Conservation (phyloP, 1,140 invertebrate genomes). For the Zaprionus camerounensis region DNA sequence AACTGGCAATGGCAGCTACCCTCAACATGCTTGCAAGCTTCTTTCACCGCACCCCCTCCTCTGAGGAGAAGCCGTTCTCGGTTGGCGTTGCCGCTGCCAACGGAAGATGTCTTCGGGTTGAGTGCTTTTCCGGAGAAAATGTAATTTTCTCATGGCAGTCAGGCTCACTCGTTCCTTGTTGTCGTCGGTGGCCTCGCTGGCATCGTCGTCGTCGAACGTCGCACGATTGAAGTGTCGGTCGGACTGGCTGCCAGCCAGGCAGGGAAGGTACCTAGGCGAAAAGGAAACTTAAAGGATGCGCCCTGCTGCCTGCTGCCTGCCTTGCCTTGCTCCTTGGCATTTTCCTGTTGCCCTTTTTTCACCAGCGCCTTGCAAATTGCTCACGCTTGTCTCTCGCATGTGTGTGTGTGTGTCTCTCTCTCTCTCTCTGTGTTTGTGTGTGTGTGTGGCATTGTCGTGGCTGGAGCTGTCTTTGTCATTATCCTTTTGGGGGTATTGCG, state of each 20-base stretch:
- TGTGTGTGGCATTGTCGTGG: slow-evolving; percentile 68
- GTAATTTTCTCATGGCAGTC: slow-evolving; percentile 82
- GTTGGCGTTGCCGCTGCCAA: slow-evolving; percentile 75
- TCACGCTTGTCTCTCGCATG: slow-evolving; percentile 63
- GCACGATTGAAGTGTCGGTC: slow-evolving; percentile 57
- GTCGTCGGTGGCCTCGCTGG: slow-evolving; percentile 15
- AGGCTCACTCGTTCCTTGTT: slow-evolving; percentile 46
- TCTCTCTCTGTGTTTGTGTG: neutral
- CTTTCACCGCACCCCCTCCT: slow-evolving; percentile 10
- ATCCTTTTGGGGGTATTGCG: slow-evolving; percentile 81
- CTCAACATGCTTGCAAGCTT: slow-evolving; percentile 26
- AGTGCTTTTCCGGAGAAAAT: slow-evolving; percentile 83
- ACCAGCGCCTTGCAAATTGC: slow-evolving; percentile 78
- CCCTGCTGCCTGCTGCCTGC: slow-evolving; percentile 28
- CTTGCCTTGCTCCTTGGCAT: slow-evolving; percentile 48
- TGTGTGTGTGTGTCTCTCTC: slow-evolving; percentile 17
- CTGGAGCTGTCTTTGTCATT: slow-evolving; percentile 78
- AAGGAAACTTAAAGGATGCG: slow-evolving; percentile 80
- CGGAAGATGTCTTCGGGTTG: slow-evolving; percentile 83
- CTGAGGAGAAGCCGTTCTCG: slow-evolving; percentile 11
- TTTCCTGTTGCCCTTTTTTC: slow-evolving; percentile 80
- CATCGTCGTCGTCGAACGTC: slow-evolving; percentile 24
- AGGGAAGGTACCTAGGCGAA: slow-evolving; percentile 67
- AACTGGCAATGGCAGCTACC: slow-evolving; percentile 69
- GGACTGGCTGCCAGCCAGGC: slow-evolving; percentile 2